Evolutionary conservation across 2,113 vertebrate genomes (phyloP).

Genomic region (Macroglossus sobrinus): DNA sequence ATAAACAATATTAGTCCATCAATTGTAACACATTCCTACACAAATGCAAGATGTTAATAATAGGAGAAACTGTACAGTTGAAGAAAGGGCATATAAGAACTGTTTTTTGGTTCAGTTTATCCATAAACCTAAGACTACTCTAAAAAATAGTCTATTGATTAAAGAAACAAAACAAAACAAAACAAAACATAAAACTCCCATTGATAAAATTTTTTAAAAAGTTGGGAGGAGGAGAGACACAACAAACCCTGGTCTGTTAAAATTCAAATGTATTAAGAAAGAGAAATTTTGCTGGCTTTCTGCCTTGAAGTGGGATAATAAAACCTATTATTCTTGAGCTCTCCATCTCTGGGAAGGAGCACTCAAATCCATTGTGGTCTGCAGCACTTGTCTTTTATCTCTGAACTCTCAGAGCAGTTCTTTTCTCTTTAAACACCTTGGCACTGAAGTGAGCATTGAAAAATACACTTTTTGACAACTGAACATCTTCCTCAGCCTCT

Average conservation of each 20-base stretch:
- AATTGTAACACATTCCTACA: neutral
- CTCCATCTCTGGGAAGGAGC: neutral
- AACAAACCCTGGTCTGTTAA: neutral
- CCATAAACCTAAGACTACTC: neutral
- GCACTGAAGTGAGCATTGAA: accelerated
- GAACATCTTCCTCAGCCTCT: neutral
- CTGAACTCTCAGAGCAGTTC: neutral
- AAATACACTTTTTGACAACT: neutral
- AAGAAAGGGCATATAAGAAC: neutral
- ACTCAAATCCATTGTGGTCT: neutral
- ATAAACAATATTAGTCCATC: neutral
- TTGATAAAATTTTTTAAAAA: neutral
- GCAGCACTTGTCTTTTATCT: neutral
- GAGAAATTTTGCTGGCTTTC: neutral
- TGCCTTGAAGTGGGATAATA: neutral
- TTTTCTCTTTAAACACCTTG: neutral
- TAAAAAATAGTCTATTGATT: neutral
- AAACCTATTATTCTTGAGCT: neutral
- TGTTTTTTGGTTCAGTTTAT: neutral
- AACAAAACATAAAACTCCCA: neutral
- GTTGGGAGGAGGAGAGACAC: neutral
- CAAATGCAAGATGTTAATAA: neutral
- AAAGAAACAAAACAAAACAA: neutral
- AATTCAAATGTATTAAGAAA: neutral
- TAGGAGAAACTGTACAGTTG: neutral